Conservation (phyloP, 2,888 invertebrate species). For the Drosophila longiperda region DNA sequence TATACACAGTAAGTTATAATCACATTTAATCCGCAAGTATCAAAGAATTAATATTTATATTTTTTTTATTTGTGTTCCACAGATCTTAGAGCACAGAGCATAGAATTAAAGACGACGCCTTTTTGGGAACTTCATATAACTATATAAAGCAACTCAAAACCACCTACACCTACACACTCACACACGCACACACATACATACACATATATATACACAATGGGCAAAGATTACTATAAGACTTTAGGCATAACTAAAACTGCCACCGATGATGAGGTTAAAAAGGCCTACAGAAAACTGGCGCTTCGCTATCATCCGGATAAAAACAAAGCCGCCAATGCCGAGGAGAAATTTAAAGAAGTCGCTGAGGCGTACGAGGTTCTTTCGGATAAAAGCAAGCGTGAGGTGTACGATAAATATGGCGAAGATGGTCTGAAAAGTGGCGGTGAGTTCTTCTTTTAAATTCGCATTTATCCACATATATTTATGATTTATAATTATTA, state of each 20-base stretch:
- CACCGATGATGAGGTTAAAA: slow-evolving; percentile 98
- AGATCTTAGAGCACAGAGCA: slow-evolving; percentile 50
- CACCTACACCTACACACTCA: slow-evolving; percentile 14
- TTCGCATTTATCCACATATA: background rate
- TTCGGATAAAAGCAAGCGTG: slow-evolving; percentile 97
- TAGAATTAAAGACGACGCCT: slow-evolving; percentile 34
- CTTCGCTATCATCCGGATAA: slow-evolving; percentile 99
- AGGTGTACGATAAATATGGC: slow-evolving; percentile 96
- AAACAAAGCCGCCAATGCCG: slow-evolving; percentile 97
- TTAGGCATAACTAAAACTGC: slow-evolving; percentile 95
- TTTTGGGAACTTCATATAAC: slow-evolving; percentile 29
- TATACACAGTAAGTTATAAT: slow-evolving; percentile 37
- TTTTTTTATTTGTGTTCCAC: background rate
- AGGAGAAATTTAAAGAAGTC: slow-evolving; percentile 97
- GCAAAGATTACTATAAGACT: slow-evolving; percentile 98
- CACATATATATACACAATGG: slow-evolving; percentile 88
- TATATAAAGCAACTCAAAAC: slow-evolving; percentile 28
- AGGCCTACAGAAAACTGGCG: slow-evolving; percentile 98
- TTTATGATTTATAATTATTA: background rate
- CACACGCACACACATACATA: slow-evolving; percentile 21
- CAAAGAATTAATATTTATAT: background rate
- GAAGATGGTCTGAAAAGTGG: slow-evolving; percentile 96
- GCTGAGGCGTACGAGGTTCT: slow-evolving; percentile 99
- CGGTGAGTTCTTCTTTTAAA: slow-evolving; percentile 54
- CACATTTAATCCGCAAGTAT: background rate